Base-by-base conservation (phyloP, 2,113 vertebrate genomes). In the Dipodomys merriami region DNA sequence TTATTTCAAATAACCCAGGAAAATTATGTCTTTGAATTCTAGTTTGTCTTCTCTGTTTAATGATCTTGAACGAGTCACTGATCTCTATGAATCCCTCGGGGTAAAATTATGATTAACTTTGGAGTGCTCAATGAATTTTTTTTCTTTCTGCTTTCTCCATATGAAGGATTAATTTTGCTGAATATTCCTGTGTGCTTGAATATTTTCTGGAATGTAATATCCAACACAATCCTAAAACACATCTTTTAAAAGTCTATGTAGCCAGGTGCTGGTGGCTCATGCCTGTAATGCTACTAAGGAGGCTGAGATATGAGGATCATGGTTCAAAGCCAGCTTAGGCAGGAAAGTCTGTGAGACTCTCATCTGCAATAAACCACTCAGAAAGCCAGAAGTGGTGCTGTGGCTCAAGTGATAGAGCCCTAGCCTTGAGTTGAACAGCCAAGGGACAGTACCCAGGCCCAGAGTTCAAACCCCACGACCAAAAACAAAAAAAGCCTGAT, bases 121-220 rank as follows among this genome's bases (percentile, higher is more conserved):
- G 30, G 10, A 83, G 7, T 35, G 27, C 30, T 93, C 18, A 33
- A 16, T 77, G 49, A 69, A n/a, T 62, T 3, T 39, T 91, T 69
- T 92, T 92, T 95, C 57, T 90, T 93, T 91, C 90, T 60, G 27
- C 22, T 91, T 86, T 23, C 13, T 33, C n/a, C 29, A 67, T 29
- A 39, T 80, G 60, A 62, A 92, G 85, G 33, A 88, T 29, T 82
- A 11, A 88, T 29, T 82, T 11, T 27, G 64, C 30, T 39, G 65
- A 87, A 78, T 29, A 69, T 60, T 77, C 46, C 65, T 46, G 7
- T 86, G 80, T 39, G 25, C 19, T 80, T 80, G 19, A 39, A 49
- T n/a, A 27, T 78, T 65, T 85, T 46, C 46, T 76, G 33, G 33
- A 80, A 79, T 77, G 67, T 23, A 76, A n/a, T 88, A 65, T 89